Percentiles rank a stretch among this genome's conserved stretches.
Evolutionary conservation across 2,113 vertebrate genomes (phyloP).

Genomic region (Willisornis vidua): DNA sequence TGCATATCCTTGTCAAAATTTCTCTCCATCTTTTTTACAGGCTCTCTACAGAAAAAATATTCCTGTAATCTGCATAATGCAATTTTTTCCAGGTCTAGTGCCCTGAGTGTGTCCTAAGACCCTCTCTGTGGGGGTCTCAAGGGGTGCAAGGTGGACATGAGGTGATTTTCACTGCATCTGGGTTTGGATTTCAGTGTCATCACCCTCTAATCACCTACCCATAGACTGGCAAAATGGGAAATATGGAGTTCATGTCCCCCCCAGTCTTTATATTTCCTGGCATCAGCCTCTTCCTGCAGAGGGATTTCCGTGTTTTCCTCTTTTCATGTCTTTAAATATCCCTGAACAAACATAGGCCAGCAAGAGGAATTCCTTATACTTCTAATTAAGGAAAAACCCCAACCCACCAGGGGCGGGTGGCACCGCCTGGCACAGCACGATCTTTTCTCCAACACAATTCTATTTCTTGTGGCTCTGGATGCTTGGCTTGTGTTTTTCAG

Average conservation of each 20-base stretch:
- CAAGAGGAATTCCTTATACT: neutral
- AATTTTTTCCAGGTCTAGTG: neutral
- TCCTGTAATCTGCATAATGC: neutral
- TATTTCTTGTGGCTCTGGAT: neutral
- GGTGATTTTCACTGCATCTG: neutral
- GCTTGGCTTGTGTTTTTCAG: neutral
- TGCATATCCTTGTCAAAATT: neutral
- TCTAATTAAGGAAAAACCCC: neutral
- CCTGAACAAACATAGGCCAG: neutral
- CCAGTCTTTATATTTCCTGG: neutral
- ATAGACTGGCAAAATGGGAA: neutral
- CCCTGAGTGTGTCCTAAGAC: rapidly evolving
- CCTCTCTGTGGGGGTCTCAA: rapidly evolving
- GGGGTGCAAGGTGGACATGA: neutral
- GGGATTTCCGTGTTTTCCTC: neutral
- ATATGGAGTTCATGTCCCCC: rapidly evolving
- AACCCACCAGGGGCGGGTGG: neutral
- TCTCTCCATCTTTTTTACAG: neutral
- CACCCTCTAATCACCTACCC: neutral
- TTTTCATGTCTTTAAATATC: neutral
- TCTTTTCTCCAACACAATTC: neutral
- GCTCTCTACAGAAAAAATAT: neutral
- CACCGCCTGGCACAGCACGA: neutral
- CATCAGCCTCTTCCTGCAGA: neutral
- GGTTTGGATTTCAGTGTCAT: neutral